Conservation (phyloP, 2,113 vertebrate species). For the Anas platyrhynchos region DNA sequence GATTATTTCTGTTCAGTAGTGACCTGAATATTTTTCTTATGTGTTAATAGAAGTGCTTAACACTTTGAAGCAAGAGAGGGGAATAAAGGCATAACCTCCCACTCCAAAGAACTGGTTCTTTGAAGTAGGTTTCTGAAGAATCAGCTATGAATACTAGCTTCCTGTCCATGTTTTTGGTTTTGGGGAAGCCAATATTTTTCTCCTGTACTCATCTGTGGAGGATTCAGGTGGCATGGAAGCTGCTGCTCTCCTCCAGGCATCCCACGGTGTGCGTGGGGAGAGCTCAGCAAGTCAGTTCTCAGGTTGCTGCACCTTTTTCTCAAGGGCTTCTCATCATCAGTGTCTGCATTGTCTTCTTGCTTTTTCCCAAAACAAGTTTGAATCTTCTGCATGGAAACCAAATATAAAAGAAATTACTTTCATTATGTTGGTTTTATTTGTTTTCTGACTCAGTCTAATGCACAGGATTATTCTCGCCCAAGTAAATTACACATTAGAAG, state of each 20-base stretch:
- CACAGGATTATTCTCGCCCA: neutral
- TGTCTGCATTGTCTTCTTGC: neutral
- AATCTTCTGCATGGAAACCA: neutral
- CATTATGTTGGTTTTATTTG: slow-evolving; percentile 32
- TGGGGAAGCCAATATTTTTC: neutral
- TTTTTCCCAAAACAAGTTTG: neutral
- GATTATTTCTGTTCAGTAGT: neutral
- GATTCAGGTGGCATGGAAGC: neutral
- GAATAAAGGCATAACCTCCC: neutral
- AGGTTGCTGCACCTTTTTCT: neutral
- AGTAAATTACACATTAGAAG: slow-evolving; percentile 24
- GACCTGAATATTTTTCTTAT: neutral
- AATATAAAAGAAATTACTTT: slow-evolving; percentile 18
- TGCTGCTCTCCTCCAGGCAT: neutral
- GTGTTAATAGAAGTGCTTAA: neutral
- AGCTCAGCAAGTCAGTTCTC: neutral
- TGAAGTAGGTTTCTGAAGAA: neutral
- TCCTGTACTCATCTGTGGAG: neutral
- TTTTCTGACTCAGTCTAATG: slow-evolving; percentile 26
- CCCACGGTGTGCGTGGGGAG: rapidly evolving
- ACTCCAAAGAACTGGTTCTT: neutral
- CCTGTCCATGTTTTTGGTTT: neutral
- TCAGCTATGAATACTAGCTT: neutral
- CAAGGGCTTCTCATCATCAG: neutral
- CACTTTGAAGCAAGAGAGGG: neutral